Percentiles rank a stretch among this genome's conserved stretches.
These are phyloP conservation scores for Orthosia gothica DNA, from an alignment of 2,888 invertebrate species.

Conservation along the genomic window DNA sequence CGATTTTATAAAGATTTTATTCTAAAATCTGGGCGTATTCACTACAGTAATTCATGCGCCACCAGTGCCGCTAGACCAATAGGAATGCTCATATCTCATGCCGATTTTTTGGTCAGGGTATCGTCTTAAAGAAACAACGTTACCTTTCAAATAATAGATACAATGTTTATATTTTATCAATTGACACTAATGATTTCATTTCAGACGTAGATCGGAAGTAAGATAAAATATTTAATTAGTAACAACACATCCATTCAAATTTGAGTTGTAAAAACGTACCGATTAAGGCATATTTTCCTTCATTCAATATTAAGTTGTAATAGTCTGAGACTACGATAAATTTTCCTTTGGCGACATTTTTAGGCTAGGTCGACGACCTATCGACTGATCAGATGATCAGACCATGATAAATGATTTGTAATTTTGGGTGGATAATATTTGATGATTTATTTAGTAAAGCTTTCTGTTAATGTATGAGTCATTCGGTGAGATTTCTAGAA, in stretches of 20 bases:
- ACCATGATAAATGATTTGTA: slow-evolving; percentile 42
- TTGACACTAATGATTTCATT: slow-evolving; percentile 20
- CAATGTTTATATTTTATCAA: background rate
- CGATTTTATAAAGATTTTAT: too few relatives aligned
- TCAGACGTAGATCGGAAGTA: slow-evolving; percentile 31
- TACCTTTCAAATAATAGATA: background rate
- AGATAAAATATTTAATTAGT: slow-evolving; percentile 15
- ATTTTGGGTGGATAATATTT: slow-evolving; percentile 14
- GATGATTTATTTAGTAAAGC: slow-evolving; percentile 10
- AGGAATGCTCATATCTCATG: too few relatives aligned
- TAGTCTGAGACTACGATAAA: background rate
- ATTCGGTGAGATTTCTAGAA: background rate
- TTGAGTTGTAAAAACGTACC: background rate
- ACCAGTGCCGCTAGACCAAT: too few relatives aligned
- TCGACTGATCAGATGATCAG: slow-evolving; percentile 1
- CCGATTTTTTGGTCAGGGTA: too few relatives aligned
- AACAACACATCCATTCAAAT: slow-evolving; percentile 1
- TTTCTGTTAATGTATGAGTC: slow-evolving; percentile 5
- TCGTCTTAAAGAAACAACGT: background rate
- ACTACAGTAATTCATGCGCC: too few relatives aligned
- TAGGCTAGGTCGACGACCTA: slow-evolving; percentile 57
- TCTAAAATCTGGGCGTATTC: too few relatives aligned
- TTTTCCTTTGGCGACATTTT: slow-evolving; percentile 25
- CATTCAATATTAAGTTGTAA: slow-evolving; percentile 15
- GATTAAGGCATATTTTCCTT: background rate